Conservation (phyloP, 2,888 invertebrate genomes). For the Heliconius charithonia region DNA sequence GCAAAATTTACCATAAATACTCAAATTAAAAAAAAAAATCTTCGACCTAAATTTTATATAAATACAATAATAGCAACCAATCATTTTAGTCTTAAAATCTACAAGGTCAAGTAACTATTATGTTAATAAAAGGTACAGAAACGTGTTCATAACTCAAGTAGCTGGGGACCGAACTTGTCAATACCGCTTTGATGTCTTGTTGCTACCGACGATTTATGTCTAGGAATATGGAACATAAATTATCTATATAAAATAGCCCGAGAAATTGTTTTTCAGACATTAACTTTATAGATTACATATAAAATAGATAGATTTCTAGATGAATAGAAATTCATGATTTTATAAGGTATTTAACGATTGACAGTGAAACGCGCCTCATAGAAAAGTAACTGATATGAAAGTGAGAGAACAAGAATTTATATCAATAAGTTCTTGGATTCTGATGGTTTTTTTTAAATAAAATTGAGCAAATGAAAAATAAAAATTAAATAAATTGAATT, state of each 20-base stretch:
- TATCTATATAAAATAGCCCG: not conserved
- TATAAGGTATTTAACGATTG: too few species aligned
- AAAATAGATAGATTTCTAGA: not conserved
- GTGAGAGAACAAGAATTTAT: too few species aligned
- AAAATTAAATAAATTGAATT: too few species aligned
- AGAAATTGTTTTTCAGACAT: not conserved
- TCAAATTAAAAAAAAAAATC: not conserved
- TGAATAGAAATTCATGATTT: too few species aligned
- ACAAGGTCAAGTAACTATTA: slow-evolving; percentile 11
- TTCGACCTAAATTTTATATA: not conserved
- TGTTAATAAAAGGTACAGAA: slow-evolving; percentile 21
- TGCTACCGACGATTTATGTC: slow-evolving; percentile 8
- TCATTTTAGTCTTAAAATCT: not conserved
- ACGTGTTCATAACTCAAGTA: slow-evolving; percentile 17
- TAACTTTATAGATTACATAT: not conserved
- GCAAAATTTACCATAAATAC: not conserved
- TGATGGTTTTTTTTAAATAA: too few species aligned
- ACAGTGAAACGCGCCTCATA: too few species aligned
- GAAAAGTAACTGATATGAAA: too few species aligned
- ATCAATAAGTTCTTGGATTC: too few species aligned
- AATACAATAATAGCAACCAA: not conserved
- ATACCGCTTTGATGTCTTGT: slow-evolving; percentile 15
- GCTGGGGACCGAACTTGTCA: slow-evolving; percentile 20
- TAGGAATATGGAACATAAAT: not conserved
- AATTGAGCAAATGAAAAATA: too few species aligned